phyloP scores from a whole-genome alignment of 1,140 invertebrate species.

The Spodoptera litura region DNA sequence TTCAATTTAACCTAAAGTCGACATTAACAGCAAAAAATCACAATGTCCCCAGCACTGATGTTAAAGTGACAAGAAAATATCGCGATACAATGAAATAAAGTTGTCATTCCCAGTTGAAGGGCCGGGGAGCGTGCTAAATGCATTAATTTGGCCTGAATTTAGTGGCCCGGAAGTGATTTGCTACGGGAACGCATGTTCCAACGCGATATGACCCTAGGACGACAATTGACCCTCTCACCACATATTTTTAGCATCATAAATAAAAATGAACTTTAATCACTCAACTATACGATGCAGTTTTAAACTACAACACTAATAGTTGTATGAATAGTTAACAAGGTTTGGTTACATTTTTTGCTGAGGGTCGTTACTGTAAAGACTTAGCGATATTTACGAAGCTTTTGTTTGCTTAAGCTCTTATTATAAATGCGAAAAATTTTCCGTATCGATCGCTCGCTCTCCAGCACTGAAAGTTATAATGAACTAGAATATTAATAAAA shows the following conservation, averaged over 20 bases:
- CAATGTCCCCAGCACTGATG: slow-evolving; percentile 59
- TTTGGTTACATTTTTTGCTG: slow-evolving; percentile 68
- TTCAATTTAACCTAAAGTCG: slow-evolving; percentile 50
- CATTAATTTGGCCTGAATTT: slow-evolving; percentile 85
- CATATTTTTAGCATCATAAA: slow-evolving; percentile 60
- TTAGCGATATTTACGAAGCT: slow-evolving; percentile 61
- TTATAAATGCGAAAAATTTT: slow-evolving; percentile 39
- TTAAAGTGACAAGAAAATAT: slow-evolving; percentile 83
- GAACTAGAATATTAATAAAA: slow-evolving; percentile 51
- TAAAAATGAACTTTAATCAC: slow-evolving; percentile 67
- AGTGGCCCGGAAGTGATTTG: slow-evolving; percentile 86
- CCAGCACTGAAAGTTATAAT: slow-evolving; percentile 26
- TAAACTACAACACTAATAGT: slow-evolving; percentile 56
- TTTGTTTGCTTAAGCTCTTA: slow-evolving; percentile 50
- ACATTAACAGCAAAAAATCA: slow-evolving; percentile 54
- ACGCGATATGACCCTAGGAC: slow-evolving; percentile 76
- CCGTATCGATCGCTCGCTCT: slow-evolving; percentile 31
- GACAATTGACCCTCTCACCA: slow-evolving; percentile 71
- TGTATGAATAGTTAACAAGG: slow-evolving; percentile 65
- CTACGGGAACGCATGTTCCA: slow-evolving; percentile 80
- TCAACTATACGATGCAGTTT: slow-evolving; percentile 59
- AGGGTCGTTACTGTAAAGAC: slow-evolving; percentile 69
- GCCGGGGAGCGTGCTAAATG: slow-evolving; percentile 82
- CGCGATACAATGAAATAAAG: slow-evolving; percentile 83
- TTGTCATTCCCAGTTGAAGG: slow-evolving; percentile 80